phyloP scores from a whole-genome alignment of 2,888 invertebrate genomes.

The Augiades crinisus region DNA sequence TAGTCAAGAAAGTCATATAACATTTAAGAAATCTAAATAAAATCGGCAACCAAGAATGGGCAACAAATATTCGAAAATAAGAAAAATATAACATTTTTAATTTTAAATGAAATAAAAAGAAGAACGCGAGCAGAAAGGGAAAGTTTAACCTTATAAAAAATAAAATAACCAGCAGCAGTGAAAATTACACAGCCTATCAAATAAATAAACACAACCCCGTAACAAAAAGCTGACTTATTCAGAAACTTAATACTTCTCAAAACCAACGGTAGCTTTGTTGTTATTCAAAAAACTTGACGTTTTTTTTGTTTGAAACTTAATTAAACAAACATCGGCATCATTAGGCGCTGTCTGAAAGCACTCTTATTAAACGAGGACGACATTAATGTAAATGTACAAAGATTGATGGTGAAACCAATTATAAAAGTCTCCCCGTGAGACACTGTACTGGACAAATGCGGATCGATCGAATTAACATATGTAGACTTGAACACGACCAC shows the following conservation, averaged over 20 bases:
- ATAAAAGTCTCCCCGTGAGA: too few relatives aligned
- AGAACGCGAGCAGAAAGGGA: background rate
- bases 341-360: constrained; percentile 34
- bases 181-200: background rate
- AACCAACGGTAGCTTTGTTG: constrained; percentile 36
- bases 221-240: constrained; percentile 28
- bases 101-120: background rate
- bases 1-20: too few relatives aligned
- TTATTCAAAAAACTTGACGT: constrained; percentile 40
- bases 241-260: constrained; percentile 27
- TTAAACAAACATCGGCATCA: constrained; percentile 45
- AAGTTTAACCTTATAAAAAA: background rate
- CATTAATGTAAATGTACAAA: too few relatives aligned
- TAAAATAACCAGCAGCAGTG: background rate
- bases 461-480: too few relatives aligned
- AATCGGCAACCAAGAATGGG: too few relatives aligned
- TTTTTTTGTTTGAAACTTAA: constrained; percentile 43
- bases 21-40: too few relatives aligned
- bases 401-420: too few relatives aligned
- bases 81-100: constrained; percentile 6
- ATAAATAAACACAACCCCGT: constrained; percentile 22
- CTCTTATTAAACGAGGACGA: too few relatives aligned
- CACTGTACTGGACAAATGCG: too few relatives aligned
- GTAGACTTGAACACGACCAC: too few relatives aligned
- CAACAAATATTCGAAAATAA: too few relatives aligned